Percentiles rank a stretch among this genome's conserved stretches.
Evolutionary conservation across 2,797 vertebrate genomes (phyloP).

Genomic region (Monodelphis domestica): DNA sequence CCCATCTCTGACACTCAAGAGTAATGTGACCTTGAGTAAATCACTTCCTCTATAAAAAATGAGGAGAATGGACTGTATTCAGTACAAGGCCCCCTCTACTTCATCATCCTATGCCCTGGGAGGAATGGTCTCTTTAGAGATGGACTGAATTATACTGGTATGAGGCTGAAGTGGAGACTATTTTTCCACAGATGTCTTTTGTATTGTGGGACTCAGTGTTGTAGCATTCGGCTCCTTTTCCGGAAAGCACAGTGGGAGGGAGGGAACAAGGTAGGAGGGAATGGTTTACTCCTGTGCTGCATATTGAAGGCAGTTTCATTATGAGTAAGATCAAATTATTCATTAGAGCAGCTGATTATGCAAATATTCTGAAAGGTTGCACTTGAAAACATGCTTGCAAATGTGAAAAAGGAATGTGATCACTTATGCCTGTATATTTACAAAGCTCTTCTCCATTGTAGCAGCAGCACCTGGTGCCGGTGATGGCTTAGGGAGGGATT

Average conservation of each 20-base stretch:
- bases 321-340: constrained; percentile 50
- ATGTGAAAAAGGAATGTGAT: constrained; percentile 57
- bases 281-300: background rate
- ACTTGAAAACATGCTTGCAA: constrained; percentile 57
- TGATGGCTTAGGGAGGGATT: constrained; percentile 47
- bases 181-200: background rate
- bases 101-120: background rate
- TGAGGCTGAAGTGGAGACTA: background rate
- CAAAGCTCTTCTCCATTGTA: background rate
- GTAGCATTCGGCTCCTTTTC: background rate
- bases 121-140: background rate
- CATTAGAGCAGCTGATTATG: constrained; percentile 65
- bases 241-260: background rate
- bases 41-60: background rate
- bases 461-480: constrained; percentile 52
- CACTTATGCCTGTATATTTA: constrained; percentile 28
- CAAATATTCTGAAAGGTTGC: constrained; percentile 56
- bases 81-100: background rate
- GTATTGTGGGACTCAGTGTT: background rate
- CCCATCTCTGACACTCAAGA: background rate
- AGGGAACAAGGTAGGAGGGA: background rate
- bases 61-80: background rate
- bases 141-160: background rate
- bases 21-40: background rate
- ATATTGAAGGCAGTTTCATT: constrained; percentile 55